These are phyloP conservation scores for Schizotus pectinicornis DNA, from an alignment of 2,888 invertebrate species.

Conservation along the genomic window DNA sequence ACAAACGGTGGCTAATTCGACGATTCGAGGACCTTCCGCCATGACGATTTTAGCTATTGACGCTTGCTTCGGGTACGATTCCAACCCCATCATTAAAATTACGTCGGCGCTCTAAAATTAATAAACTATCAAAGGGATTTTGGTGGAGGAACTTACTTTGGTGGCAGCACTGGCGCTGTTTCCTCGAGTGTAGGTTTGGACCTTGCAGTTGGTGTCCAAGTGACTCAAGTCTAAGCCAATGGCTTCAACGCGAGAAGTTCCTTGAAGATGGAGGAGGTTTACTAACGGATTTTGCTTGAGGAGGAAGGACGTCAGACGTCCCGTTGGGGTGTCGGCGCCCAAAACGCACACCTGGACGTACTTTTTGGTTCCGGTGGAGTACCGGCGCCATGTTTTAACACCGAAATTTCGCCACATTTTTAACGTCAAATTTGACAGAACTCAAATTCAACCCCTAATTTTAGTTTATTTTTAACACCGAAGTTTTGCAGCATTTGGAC, in stretches of 20 bases:
- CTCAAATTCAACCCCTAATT: no score
- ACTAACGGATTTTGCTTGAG: conserved; percentile 63
- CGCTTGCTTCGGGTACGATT: conserved; percentile 29
- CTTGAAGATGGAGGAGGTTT: conserved; percentile 49
- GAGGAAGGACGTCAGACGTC: conserved; percentile 61
- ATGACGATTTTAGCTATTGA: conserved; percentile 43
- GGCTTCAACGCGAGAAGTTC: conserved; percentile 42
- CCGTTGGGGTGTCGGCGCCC: conserved; percentile 62
- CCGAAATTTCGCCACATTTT: conserved; percentile 1
- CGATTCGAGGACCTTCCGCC: conserved; percentile 47
- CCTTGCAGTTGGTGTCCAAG: conserved; percentile 51
- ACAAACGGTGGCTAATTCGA: conserved; percentile 58
- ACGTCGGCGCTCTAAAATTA: conserved; percentile 52
- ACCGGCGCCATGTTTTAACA: conserved; percentile 12
- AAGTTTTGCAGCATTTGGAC: conserved; percentile 3
- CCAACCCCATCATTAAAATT: conserved; percentile 46
- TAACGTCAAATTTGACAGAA: conserved; percentile 13
- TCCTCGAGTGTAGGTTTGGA: conserved; percentile 39
- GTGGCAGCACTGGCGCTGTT: conserved; percentile 44
- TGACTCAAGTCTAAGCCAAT: conserved; percentile 49
- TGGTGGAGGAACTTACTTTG: conserved; percentile 40
- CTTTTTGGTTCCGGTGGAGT: neutral
- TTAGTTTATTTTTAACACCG: conserved; percentile 5
- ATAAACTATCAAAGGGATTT: neutral
- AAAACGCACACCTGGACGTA: conserved; percentile 54